A percentile compares a stretch with the other conserved stretches of the same genome.
These are phyloP conservation scores for Asarcornis scutulata DNA, from an alignment of 2,113 vertebrate species.

Conservation along the genomic window DNA sequence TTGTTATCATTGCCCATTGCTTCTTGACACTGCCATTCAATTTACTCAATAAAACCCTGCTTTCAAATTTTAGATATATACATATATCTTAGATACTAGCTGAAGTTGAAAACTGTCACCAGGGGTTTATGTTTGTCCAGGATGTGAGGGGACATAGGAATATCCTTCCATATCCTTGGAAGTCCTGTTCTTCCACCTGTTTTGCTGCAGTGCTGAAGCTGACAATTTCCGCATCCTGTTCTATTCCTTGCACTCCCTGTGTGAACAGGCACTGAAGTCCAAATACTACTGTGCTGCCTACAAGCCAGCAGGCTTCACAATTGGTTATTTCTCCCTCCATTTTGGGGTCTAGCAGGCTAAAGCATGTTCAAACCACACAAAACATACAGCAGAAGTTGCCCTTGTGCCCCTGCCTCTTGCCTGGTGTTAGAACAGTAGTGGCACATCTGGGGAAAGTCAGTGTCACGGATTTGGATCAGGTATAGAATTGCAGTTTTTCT, in stretches of 20 bases:
- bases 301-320: neutral
- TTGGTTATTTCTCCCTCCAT: neutral
- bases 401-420: neutral
- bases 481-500: neutral
- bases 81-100: neutral
- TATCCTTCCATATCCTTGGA: neutral
- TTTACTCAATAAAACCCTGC: neutral
- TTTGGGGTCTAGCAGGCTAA: neutral
- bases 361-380: neutral
- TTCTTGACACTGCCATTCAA: neutral
- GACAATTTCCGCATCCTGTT: neutral
- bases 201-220: neutral
- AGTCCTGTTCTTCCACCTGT: neutral
- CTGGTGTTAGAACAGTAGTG: neutral
- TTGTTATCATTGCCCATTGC: neutral
- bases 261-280: neutral
- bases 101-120: neutral
- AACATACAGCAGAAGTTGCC: neutral
- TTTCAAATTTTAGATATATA: neutral
- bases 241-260: neutral
- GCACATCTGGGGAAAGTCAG: neutral
- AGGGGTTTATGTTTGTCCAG: neutral
- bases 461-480: neutral
- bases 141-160: neutral
- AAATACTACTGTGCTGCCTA: neutral